Evolutionary conservation across 2,888 invertebrate genomes (phyloP).

Genomic region (Crioceris asparagi): DNA sequence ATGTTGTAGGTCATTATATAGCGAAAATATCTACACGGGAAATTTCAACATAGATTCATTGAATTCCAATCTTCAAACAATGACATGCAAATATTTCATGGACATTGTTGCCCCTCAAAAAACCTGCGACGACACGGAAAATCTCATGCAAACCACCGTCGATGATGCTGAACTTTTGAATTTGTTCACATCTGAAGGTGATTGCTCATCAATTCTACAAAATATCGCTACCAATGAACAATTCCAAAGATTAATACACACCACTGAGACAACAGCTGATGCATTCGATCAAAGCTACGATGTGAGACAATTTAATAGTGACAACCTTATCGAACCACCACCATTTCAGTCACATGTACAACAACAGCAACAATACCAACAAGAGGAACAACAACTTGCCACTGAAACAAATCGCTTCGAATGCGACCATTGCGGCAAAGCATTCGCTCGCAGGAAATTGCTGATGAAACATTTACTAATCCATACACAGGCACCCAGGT

Average conservation of each 20-base stretch:
- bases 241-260: slow-evolving; percentile 30
- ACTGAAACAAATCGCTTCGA: slow-evolving; percentile 19
- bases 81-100: slow-evolving; percentile 26
- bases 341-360: too few relatives aligned
- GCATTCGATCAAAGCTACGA: too few relatives aligned
- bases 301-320: slow-evolving; percentile 22
- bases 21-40: too few relatives aligned
- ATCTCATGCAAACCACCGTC: slow-evolving; percentile 25
- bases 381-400: not conserved
- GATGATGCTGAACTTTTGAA: slow-evolving; percentile 33
- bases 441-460: slow-evolving; percentile 30
- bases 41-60: slow-evolving; percentile 22
- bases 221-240: slow-evolving; percentile 34
- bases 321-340: slow-evolving; percentile 17
- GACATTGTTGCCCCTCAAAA: slow-evolving; percentile 24
- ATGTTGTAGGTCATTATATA: too few relatives aligned
- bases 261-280: too few relatives aligned
- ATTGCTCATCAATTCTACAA: slow-evolving; percentile 32
- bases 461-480: slow-evolving; percentile 31
- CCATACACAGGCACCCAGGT: slow-evolving; percentile 28
- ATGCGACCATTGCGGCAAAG: slow-evolving; percentile 30
- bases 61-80: too few relatives aligned
- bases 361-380: too few relatives aligned
- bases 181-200: slow-evolving; percentile 32
- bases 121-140: slow-evolving; percentile 19